Evolutionary conservation across 53 echinoderm and acorn worm species (phyloP).

Genomic region (Echinometra lucunter): DNA sequence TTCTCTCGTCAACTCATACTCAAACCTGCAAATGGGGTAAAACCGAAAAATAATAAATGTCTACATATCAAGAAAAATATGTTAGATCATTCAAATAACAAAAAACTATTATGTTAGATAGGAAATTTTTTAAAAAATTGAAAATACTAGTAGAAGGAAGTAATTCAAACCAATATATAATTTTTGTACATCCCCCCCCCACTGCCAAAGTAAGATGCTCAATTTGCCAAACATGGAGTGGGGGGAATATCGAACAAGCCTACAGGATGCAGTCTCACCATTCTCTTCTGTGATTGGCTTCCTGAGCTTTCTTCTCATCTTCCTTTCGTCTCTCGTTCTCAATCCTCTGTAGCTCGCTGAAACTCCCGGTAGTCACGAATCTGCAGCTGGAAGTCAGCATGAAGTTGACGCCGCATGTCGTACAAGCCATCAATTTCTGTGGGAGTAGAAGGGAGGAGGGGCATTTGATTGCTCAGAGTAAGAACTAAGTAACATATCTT

Average conservation of each 20-base stretch:
- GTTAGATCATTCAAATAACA: too few species aligned
- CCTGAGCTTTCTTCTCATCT: constrained; percentile 77
- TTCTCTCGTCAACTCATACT: constrained; percentile 86
- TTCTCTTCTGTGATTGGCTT: constrained; percentile 78
- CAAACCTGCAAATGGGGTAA: constrained; percentile 67
- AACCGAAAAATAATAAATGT: neutral
- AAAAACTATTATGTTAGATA: too few species aligned
- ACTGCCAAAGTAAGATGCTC: too few species aligned
- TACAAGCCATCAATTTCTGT: constrained; percentile 90
- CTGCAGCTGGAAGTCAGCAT: constrained; percentile 74
- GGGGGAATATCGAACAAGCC: too few species aligned
- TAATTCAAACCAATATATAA: too few species aligned
- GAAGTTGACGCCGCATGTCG: constrained; percentile 80
- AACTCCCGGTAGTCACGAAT: constrained; percentile 74
- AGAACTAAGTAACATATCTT: neutral
- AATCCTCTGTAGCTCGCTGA: constrained; percentile 73
- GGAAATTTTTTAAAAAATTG: too few species aligned
- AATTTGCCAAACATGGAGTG: too few species aligned
- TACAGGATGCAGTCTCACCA: constrained; percentile 87
- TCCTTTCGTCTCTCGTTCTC: constrained; percentile 76
- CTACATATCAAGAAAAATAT: neutral
- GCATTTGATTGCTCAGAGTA: neutral
- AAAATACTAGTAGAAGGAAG: too few species aligned
- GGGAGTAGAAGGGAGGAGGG: neutral
- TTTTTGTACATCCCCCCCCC: too few species aligned